Percentiles rank a stretch among this genome's conserved stretches.
Evolutionary conservation across 2,888 invertebrate genomes (phyloP).

Genomic region (Caenorhabditis sp.): DNA sequence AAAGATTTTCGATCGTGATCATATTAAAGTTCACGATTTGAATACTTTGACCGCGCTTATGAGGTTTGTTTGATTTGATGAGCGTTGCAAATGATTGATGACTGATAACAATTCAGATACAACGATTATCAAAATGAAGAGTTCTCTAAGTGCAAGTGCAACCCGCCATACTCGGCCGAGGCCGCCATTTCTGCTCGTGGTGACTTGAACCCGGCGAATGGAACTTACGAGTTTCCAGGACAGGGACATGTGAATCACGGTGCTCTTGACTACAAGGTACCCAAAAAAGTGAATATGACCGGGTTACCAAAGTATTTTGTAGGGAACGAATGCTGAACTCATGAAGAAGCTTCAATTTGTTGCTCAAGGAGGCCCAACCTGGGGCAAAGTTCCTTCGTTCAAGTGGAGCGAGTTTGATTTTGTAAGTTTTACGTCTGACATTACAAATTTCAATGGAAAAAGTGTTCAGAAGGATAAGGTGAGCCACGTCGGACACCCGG

Average conservation of each 20-base stretch:
- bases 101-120: conserved; percentile 81
- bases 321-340: conserved; percentile 78
- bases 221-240: conserved; percentile 85
- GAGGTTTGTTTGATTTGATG: conserved; percentile 80
- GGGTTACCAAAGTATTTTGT: no score
- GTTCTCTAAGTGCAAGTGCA: conserved; percentile 84
- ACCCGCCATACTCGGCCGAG: conserved; percentile 85
- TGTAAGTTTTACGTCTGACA: conserved; percentile 70
- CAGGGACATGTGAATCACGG: conserved; percentile 85
- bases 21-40: conserved; percentile 82
- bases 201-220: conserved; percentile 85
- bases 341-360: conserved; percentile 82
- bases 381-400: conserved; percentile 84
- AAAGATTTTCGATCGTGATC: conserved; percentile 81
- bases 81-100: background rate
- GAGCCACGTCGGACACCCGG: conserved; percentile 85
- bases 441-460: background rate
- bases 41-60: conserved; percentile 83
- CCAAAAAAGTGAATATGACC: no score
- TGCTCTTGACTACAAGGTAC: conserved; percentile 85
- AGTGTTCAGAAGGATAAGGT: conserved; percentile 67
- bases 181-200: conserved; percentile 85
- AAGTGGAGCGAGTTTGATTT: conserved; percentile 86
- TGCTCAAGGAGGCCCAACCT: conserved; percentile 83
- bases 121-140: conserved; percentile 86